A percentile compares a stretch with the other conserved stretches of the same genome.
phyloP scores from a whole-genome alignment of 2,113 vertebrate species.

The Geothlypis trichas region DNA sequence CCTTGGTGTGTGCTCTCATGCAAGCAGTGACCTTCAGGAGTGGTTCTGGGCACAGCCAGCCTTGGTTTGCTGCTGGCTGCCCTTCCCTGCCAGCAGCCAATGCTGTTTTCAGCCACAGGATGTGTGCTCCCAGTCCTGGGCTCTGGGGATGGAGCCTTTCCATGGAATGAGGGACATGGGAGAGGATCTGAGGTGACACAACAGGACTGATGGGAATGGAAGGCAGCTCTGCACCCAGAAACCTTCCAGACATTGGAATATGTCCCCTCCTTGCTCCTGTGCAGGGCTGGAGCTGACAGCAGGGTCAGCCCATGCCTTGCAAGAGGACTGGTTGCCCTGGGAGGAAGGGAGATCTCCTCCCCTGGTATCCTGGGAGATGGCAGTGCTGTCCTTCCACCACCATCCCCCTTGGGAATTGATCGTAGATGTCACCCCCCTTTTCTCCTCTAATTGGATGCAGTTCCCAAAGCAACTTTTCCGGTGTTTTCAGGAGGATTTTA shows the following conservation, averaged over 20 bases:
- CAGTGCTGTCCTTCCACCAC: background rate
- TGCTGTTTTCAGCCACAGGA: background rate
- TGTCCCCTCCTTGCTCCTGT: background rate
- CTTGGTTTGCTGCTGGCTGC: background rate
- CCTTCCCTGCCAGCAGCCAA: background rate
- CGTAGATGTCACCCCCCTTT: background rate
- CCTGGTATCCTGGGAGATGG: background rate
- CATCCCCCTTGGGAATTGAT: background rate
- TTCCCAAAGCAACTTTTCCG: background rate
- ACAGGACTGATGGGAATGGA: background rate
- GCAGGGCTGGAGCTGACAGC: background rate
- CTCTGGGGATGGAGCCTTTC: accelerated
- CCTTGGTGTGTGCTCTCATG: background rate
- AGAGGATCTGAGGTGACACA: background rate
- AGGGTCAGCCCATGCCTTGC: background rate
- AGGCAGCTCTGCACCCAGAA: slow-evolving; percentile 11
- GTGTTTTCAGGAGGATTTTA: background rate
- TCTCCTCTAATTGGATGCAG: background rate
- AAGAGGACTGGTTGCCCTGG: background rate
- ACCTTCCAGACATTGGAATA: background rate
- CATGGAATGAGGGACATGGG: background rate
- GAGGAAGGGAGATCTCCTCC: background rate
- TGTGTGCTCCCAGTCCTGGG: background rate
- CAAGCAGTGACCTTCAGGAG: background rate
- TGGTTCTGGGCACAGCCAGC: background rate